Conservation (phyloP, 2,888 invertebrate genomes). For the Lochmaea capreae region DNA sequence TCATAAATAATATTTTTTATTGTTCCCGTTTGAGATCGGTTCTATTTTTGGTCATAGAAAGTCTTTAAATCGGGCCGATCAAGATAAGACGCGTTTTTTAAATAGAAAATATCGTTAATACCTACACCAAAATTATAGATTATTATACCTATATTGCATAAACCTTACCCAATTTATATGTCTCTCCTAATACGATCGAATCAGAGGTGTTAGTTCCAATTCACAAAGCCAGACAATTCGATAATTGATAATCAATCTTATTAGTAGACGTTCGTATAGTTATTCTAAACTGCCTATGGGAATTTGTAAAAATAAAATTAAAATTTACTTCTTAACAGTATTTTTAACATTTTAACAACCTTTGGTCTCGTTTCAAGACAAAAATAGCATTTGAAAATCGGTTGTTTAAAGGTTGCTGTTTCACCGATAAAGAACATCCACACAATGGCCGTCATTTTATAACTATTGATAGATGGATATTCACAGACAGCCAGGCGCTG, state of each 20-base stretch:
- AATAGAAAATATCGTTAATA: background rate
- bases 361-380: too few relatives aligned
- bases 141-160: slow-evolving; percentile 2
- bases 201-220: background rate
- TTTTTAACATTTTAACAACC: too few relatives aligned
- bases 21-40: background rate
- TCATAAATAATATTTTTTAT: background rate
- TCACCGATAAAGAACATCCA: too few relatives aligned
- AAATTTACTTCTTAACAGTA: too few relatives aligned
- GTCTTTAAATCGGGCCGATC: background rate
- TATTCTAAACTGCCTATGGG: background rate
- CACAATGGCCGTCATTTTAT: too few relatives aligned
- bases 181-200: slow-evolving; percentile 4
- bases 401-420: too few relatives aligned
- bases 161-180: background rate
- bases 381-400: too few relatives aligned
- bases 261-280: background rate
- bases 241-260: background rate
- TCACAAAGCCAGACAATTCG: background rate
- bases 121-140: background rate
- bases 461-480: too few relatives aligned
- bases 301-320: background rate
- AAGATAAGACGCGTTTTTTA: background rate
- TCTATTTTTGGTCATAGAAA: slow-evolving; percentile 10
- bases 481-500: too few relatives aligned